Percentiles rank a stretch among this genome's conserved stretches.
Evolutionary conservation across 2,888 invertebrate species (phyloP).

Genomic region (Drosophila atroscutellata): DNA sequence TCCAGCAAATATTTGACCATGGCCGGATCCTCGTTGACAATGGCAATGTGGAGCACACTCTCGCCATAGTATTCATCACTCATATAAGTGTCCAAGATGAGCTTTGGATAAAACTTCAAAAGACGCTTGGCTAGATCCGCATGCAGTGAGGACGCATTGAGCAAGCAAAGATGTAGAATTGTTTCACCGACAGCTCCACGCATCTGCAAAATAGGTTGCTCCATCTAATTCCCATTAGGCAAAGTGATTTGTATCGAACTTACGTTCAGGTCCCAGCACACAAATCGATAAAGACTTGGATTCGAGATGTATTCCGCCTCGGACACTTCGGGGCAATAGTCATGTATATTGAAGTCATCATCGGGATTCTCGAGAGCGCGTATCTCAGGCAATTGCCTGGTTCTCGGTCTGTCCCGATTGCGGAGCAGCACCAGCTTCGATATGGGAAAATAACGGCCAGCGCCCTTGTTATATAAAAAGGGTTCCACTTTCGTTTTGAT

Average conservation of each 20-base stretch:
- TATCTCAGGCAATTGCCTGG: slow-evolving; percentile 92
- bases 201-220: slow-evolving; percentile 86
- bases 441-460: slow-evolving; percentile 95
- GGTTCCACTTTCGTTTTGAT: slow-evolving; percentile 96
- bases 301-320: slow-evolving; percentile 88
- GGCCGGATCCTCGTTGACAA: slow-evolving; percentile 98
- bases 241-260: slow-evolving; percentile 21
- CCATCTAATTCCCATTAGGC: background rate
- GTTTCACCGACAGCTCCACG: slow-evolving; percentile 98
- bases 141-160: slow-evolving; percentile 95
- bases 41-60: slow-evolving; percentile 97
- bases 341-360: slow-evolving; percentile 93
- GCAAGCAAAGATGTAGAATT: slow-evolving; percentile 95
- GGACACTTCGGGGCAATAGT: slow-evolving; percentile 89
- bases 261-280: slow-evolving; percentile 95
- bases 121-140: slow-evolving; percentile 97
- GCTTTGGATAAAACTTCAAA: slow-evolving; percentile 95
- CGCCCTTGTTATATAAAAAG: slow-evolving; percentile 96
- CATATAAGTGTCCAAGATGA: slow-evolving; percentile 98
- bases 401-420: slow-evolving; percentile 93
- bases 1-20: slow-evolving; percentile 98
- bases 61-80: slow-evolving; percentile 99
- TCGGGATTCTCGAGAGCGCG: slow-evolving; percentile 93
- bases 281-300: slow-evolving; percentile 91
- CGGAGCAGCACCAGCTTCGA: slow-evolving; percentile 94